These are phyloP conservation scores for Choloepus didactylus DNA, from an alignment of 2,797 vertebrate genomes.

Conservation along the genomic window DNA sequence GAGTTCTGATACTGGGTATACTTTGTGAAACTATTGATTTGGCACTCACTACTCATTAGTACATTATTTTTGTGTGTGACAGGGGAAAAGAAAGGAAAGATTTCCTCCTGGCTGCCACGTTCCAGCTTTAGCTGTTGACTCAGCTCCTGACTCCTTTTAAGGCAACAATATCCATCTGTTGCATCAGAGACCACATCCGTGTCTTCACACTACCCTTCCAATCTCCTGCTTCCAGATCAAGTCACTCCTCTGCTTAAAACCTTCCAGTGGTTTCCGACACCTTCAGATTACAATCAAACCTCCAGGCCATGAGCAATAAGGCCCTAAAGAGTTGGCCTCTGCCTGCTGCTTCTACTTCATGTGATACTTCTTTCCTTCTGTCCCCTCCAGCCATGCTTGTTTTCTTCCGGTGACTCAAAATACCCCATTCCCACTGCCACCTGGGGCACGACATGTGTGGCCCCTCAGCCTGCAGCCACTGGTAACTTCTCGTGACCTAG, in stretches of 20 bases:
- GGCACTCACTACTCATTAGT: not conserved
- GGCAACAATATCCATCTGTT: not conserved
- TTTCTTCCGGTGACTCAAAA: not conserved
- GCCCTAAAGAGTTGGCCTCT: not conserved
- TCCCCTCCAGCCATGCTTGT: not conserved
- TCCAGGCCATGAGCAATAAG: not conserved
- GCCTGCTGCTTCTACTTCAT: not conserved
- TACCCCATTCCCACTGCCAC: not conserved
- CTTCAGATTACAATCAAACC: not conserved
- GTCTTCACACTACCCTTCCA: not conserved
- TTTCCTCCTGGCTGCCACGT: not conserved
- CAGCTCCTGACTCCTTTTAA: slow-evolving; percentile 2
- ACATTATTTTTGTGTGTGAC: not conserved
- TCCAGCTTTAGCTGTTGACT: not conserved
- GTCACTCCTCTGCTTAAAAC: not conserved
- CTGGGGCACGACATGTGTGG: fast-evolving
- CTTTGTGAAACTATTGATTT: not conserved
- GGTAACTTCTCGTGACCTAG: not conserved
- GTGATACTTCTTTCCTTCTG: not conserved
- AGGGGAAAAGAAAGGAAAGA: not conserved
- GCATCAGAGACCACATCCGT: not conserved
- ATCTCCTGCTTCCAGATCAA: not conserved
- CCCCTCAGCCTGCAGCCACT: not conserved
- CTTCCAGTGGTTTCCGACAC: not conserved
- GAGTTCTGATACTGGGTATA: not conserved